Evolutionary conservation across 2,113 vertebrate species (phyloP), one percentile per base, ranked within the genome.

Genomic region (Pica pica): DNA sequence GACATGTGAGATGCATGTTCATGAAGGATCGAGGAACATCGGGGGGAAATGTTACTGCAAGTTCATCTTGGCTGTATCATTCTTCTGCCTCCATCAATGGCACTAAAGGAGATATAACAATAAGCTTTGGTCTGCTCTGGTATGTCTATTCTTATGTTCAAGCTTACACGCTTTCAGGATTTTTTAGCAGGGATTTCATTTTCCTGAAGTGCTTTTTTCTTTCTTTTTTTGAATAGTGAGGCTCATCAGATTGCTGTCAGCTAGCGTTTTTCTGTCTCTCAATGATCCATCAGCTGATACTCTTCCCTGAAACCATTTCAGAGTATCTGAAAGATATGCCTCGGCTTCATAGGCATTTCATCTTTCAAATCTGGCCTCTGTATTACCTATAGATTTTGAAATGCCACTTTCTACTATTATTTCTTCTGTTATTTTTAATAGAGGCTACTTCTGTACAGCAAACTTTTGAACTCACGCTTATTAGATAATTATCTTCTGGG

Each of bases 11-110:
- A 30, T 15, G 18, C 26, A 6, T 1, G 0, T 42, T 50, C 74
- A 24, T 59, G 12, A 79, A 57, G 30, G 47, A 21, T 0, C 56
- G 18, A 17, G 35, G 33, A 60, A 6, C 3, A 2, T 1, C 79
- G 6, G 0, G 8, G 16, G 33, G 3, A 56, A 91, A 56, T 68
- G 30, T 4, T 42, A 22, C n/a, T 71, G 15, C 10, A 42, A 28
- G 12, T 39, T 87, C 47, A 52, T 23, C 30, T 33, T 19, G 31
- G 6, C 13, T 75, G 37, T 67, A 44, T 31, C 15, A 15, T 60
- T 85, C 31, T 11, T 46, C 6, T 1, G 1, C 20, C 19, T 60
- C 28, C 8, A 18, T 8, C 63, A 33, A 46, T 21, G 24, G 24
- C 17, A 60, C 24, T 31, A 61, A n/a, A 84, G 41, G 11, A 80